These are phyloP conservation scores for Pasiphila rectangulata DNA, from an alignment of 2,888 invertebrate species.

Conservation along the genomic window DNA sequence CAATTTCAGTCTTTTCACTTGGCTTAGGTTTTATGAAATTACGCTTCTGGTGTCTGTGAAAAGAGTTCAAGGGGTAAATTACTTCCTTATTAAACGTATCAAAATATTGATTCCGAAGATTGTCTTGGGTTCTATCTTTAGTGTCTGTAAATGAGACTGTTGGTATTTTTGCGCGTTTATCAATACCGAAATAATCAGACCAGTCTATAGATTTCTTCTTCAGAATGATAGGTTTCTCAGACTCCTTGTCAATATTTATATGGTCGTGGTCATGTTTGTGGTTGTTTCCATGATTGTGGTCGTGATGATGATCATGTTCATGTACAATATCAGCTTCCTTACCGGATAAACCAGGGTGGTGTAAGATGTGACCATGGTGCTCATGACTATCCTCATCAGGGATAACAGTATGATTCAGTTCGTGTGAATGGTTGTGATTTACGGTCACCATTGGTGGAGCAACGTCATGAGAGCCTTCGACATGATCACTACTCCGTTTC, in stretches of 20 bases:
- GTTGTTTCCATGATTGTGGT: conserved; percentile 39
- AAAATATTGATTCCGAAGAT: conserved; percentile 67
- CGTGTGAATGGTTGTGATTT: conserved; percentile 53
- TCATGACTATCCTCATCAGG: conserved; percentile 61
- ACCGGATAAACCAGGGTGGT: conserved; percentile 55
- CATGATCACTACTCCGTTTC: conserved; percentile 74
- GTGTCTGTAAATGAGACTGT: conserved; percentile 50
- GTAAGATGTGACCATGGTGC: conserved; percentile 53
- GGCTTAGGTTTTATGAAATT: conserved; percentile 58
- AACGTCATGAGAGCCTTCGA: conserved; percentile 56
- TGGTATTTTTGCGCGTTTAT: conserved; percentile 81
- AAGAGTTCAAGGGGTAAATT: conserved; percentile 61
- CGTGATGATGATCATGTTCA: conserved; percentile 29
- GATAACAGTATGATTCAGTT: conserved; percentile 41
- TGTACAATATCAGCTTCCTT: conserved; percentile 40
- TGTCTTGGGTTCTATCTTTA: conserved; percentile 67
- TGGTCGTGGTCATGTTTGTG: conserved; percentile 42
- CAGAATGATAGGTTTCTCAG: conserved; percentile 76
- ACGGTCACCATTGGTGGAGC: conserved; percentile 62
- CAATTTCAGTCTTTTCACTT: conserved; percentile 54
- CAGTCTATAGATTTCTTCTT: conserved; percentile 92
- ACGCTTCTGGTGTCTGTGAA: conserved; percentile 63
- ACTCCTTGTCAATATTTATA: conserved; percentile 31
- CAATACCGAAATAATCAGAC: conserved; percentile 93
- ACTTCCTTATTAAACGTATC: conserved; percentile 72